These are phyloP conservation scores for Eulemur coronatus DNA, from an alignment of 2,797 vertebrate species.

Conservation along the genomic window DNA sequence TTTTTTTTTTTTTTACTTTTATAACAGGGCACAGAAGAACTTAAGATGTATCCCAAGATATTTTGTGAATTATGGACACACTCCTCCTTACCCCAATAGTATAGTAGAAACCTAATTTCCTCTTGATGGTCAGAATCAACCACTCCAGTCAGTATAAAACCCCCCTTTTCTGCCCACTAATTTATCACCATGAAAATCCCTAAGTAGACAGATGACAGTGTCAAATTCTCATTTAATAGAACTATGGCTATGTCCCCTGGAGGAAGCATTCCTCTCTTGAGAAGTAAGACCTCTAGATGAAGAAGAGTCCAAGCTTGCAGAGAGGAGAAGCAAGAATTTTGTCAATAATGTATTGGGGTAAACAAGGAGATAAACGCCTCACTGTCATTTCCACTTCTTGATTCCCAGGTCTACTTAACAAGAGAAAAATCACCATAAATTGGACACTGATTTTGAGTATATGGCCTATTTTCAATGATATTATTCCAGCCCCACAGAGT, in stretches of 20 bases:
- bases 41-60: not conserved
- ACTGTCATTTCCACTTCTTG: not conserved
- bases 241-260: not conserved
- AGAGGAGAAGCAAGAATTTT: not conserved
- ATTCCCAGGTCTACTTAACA: not conserved
- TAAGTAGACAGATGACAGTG: not conserved
- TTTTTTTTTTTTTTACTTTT: slow-evolving; percentile 21
- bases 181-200: not conserved
- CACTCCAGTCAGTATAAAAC: not conserved
- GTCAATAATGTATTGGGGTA: not conserved
- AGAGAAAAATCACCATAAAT: not conserved
- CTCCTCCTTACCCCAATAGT: not conserved
- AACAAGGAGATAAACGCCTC: not conserved
- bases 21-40: not conserved
- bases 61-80: not conserved
- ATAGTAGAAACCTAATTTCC: not conserved
- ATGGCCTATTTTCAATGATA: not conserved
- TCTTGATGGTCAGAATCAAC: not conserved
- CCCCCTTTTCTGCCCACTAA: not conserved
- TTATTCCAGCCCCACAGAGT: not conserved
- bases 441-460: not conserved
- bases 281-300: not conserved
- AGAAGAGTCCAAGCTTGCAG: not conserved
- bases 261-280: not conserved
- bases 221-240: not conserved